Conservation (phyloP, 2,113 vertebrate genomes). For the Gallinago jamesoni region DNA sequence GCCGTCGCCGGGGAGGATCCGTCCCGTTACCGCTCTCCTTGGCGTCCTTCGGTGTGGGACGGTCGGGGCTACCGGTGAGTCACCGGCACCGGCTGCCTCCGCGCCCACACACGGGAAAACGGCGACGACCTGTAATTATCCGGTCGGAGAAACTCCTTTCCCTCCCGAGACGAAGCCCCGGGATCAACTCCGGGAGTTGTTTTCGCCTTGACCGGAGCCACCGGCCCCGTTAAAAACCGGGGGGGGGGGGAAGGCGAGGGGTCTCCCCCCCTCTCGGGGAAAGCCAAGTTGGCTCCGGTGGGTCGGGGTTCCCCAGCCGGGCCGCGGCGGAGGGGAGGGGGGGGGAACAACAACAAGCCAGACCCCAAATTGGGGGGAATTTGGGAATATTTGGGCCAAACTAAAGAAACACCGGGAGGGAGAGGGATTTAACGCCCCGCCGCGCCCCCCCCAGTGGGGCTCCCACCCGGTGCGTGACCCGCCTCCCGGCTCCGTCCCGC, state of each 20-base stretch:
- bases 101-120: neutral
- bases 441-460: too few relatives aligned
- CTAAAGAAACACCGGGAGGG: accelerated
- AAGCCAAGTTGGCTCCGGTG: neutral
- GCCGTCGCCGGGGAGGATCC: neutral
- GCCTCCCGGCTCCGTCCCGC: neutral
- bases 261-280: too few relatives aligned
- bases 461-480: too few relatives aligned
- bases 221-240: too few relatives aligned
- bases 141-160: neutral
- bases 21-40: neutral
- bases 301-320: neutral
- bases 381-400: neutral
- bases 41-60: neutral
- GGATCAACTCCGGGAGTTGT: neutral
- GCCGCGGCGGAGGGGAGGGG: neutral
- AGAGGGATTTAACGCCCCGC: too few relatives aligned
- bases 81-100: neutral
- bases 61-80: neutral
- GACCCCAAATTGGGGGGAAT: accelerated
- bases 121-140: neutral
- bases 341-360: neutral
- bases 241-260: too few relatives aligned
- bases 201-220: accelerated
- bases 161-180: neutral